phyloP scores from a whole-genome alignment of 2,888 invertebrate species.

The Apotomis turbidana region DNA sequence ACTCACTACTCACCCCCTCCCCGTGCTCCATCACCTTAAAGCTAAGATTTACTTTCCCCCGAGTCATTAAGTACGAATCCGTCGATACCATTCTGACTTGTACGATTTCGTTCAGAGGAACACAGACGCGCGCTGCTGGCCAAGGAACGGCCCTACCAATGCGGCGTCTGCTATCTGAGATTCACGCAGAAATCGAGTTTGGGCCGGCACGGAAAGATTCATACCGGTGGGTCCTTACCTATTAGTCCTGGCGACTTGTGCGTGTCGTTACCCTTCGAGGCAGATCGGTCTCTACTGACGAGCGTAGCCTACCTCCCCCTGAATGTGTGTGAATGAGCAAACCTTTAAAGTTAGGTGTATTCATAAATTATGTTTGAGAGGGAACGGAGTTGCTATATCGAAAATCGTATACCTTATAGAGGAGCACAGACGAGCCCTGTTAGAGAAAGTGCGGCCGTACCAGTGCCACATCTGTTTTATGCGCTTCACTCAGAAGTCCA shows the following conservation, averaged over 20 bases:
- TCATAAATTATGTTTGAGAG: constrained; percentile 66
- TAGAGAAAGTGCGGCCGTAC: constrained; percentile 86
- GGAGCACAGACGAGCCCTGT: constrained; percentile 85
- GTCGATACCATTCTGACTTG: constrained; percentile 56
- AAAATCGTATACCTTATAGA: constrained; percentile 82
- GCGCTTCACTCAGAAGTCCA: constrained; percentile 90
- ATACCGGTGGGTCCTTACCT: constrained; percentile 81
- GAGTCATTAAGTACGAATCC: constrained; percentile 50
- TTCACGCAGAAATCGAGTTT: constrained; percentile 88
- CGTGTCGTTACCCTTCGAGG: constrained; percentile 71
- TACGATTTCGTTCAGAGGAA: constrained; percentile 77
- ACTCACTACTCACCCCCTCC: constrained; percentile 43
- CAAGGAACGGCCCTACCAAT: constrained; percentile 85
- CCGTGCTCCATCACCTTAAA: constrained; percentile 54
- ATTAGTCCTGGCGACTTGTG: constrained; percentile 65
- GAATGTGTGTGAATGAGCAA: constrained; percentile 75
- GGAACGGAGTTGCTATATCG: constrained; percentile 78
- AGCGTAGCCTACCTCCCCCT: constrained; percentile 78
- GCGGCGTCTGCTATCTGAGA: constrained; percentile 86
- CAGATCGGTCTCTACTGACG: constrained; percentile 68
- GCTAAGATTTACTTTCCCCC: constrained; percentile 41
- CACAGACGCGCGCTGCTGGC: constrained; percentile 78
- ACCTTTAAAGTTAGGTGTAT: constrained; percentile 60
- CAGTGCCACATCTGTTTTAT: constrained; percentile 89
- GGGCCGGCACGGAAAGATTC: constrained; percentile 87